A percentile compares a stretch with the other conserved stretches of the same genome.
These are phyloP conservation scores for Xylocopa sonorina DNA, from an alignment of 1,140 invertebrate genomes.

Conservation along the genomic window DNA sequence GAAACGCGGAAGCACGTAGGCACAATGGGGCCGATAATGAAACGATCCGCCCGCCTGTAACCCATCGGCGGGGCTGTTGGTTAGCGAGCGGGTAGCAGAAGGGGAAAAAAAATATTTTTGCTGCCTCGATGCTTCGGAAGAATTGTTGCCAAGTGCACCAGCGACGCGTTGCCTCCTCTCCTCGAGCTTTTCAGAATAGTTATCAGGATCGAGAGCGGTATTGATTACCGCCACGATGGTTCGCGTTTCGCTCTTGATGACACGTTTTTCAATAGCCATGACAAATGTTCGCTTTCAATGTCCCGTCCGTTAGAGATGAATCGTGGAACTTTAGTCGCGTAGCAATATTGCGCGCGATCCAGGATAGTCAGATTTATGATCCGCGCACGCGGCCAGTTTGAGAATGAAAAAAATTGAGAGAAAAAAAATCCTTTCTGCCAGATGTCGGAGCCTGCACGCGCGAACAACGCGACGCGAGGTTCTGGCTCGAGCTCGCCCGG, in stretches of 20 bases:
- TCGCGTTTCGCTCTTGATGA: not conserved
- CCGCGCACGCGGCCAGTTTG: not conserved
- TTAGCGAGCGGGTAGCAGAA: not conserved
- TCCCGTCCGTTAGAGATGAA: not conserved
- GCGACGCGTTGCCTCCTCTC: not conserved
- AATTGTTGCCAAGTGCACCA: conserved; percentile 32
- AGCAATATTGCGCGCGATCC: not conserved
- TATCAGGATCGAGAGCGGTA: not conserved
- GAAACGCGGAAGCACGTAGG: conserved; percentile 26
- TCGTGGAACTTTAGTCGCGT: not conserved
- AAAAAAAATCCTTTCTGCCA: not conserved
- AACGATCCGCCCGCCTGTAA: conserved; percentile 28
- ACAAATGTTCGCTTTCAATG: conserved; percentile 11
- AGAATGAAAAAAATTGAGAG: too few relatives aligned
- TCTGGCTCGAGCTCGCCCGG: not conserved
- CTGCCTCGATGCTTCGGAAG: conserved; percentile 33
- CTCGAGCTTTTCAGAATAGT: not conserved
- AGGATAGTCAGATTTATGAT: conserved; percentile 13
- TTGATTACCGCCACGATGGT: not conserved
- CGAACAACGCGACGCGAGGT: not conserved
- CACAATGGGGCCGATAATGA: conserved; percentile 54
- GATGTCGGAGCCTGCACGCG: not conserved
- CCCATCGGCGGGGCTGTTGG: not conserved
- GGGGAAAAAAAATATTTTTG: conserved; percentile 32
- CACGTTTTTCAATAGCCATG: conserved; percentile 19